phyloP scores from a whole-genome alignment of 2,797 vertebrate species.

The Lophotriccus pileatus region DNA sequence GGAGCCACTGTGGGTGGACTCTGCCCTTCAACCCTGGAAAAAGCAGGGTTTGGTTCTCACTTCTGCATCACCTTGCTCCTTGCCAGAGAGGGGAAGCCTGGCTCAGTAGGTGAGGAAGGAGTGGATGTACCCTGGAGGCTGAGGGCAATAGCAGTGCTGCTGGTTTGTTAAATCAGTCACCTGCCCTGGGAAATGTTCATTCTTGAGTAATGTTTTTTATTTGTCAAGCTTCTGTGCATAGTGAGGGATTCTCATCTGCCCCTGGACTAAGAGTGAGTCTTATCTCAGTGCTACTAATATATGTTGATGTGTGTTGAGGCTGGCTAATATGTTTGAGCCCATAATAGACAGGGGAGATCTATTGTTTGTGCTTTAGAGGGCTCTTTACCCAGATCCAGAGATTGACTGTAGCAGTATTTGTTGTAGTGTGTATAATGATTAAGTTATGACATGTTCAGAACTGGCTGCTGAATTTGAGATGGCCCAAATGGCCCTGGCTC shows the following conservation, averaged over 20 bases:
- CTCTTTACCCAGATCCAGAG: not conserved
- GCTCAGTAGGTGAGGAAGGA: rapidly evolving
- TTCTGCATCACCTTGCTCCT: not conserved
- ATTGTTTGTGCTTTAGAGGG: not conserved
- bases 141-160: not conserved
- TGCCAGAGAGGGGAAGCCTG: not conserved
- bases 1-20: not conserved
- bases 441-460: not conserved
- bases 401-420: not conserved
- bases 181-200: not conserved
- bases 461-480: not conserved
- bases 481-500: not conserved
- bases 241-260: not conserved
- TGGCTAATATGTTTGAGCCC: not conserved
- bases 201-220: not conserved
- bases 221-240: not conserved
- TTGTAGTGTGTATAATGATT: not conserved
- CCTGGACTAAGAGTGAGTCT: not conserved
- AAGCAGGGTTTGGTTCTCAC: not conserved
- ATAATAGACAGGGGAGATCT: not conserved
- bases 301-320: not conserved
- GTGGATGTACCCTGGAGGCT: not conserved
- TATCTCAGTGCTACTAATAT: not conserved
- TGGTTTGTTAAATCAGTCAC: not conserved
- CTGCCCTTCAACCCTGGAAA: not conserved